These are phyloP conservation scores for Hirtodrosophila cameraria DNA, from an alignment of 2,888 invertebrate species.

Conservation along the genomic window DNA sequence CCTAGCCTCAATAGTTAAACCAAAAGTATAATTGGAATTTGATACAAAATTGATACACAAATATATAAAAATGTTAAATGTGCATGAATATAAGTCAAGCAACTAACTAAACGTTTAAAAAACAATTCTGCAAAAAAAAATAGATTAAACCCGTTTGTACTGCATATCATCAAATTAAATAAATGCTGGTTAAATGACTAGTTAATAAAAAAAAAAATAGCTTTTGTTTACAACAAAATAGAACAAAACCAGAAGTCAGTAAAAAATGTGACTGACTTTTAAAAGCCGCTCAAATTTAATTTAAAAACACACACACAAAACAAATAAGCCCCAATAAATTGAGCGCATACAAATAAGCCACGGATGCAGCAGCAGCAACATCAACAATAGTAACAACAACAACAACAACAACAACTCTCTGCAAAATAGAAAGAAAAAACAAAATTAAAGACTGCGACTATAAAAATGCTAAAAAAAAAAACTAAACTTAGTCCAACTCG, in stretches of 20 bases:
- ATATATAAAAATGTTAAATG: too few relatives aligned
- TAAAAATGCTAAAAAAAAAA: slow-evolving; percentile 19
- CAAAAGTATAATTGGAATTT: too few relatives aligned
- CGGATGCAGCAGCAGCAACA: slow-evolving; percentile 43
- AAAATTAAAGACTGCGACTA: slow-evolving; percentile 10
- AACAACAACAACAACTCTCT: slow-evolving; percentile 13
- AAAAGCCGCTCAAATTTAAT: slow-evolving; percentile 15
- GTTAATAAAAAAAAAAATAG: slow-evolving; percentile 15
- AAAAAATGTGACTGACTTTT: too few relatives aligned
- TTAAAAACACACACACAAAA: slow-evolving; percentile 30
- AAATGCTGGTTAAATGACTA: slow-evolving; percentile 41
- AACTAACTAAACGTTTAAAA: slow-evolving; percentile 1
- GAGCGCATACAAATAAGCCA: slow-evolving; percentile 71
- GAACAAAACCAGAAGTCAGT: slow-evolving; percentile 6
- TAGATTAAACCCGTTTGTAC: not conserved
- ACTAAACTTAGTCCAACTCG: slow-evolving; percentile 42
- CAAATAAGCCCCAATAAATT: slow-evolving; percentile 73
- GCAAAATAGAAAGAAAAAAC: slow-evolving; percentile 8
- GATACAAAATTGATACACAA: too few relatives aligned
- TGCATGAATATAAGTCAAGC: too few relatives aligned
- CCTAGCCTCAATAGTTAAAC: too few relatives aligned
- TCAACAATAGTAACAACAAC: slow-evolving; percentile 1
- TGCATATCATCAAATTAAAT: slow-evolving; percentile 50
- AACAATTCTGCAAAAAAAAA: too few relatives aligned
- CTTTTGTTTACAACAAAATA: slow-evolving; percentile 7